A percentile compares a stretch with the other conserved stretches of the same genome.
Conservation (phyloP, 1,140 invertebrate genomes). For the Bombus soroeensis region DNA sequence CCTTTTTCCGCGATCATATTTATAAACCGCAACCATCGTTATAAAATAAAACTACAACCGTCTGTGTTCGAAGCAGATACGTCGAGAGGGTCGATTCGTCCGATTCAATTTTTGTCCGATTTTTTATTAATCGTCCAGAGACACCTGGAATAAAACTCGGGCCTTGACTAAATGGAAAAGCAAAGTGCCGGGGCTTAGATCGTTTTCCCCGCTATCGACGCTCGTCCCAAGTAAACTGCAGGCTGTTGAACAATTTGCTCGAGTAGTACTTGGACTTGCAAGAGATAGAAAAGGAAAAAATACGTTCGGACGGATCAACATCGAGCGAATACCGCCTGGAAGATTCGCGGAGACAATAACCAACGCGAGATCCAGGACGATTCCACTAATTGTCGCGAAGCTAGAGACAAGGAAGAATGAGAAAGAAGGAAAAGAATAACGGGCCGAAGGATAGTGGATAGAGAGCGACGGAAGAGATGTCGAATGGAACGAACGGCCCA, state of each 20-base stretch:
- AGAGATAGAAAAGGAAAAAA: neutral
- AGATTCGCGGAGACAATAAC: neutral
- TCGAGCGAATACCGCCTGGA: neutral
- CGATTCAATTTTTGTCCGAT: neutral
- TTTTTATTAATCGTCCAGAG: neutral
- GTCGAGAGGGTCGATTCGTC: neutral
- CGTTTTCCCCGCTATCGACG: neutral
- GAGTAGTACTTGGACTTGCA: constrained; percentile 3
- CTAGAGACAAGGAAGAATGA: neutral
- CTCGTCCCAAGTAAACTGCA: neutral
- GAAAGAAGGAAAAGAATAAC: too few species aligned
- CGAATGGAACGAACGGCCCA: neutral
- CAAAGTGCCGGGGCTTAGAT: neutral
- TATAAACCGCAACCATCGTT: too few species aligned
- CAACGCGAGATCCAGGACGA: neutral
- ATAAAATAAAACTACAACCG: neutral
- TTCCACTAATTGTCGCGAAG: constrained; percentile 14
- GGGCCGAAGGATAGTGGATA: constrained; percentile 4
- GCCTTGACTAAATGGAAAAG: neutral
- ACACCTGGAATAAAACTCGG: neutral
- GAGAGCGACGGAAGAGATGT: neutral
- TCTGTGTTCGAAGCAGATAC: neutral
- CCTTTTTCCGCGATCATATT: too few species aligned
- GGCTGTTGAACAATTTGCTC: constrained; percentile 5
- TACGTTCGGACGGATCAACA: neutral